These are phyloP conservation scores for Mylabris phalerata DNA, from an alignment of 1,140 invertebrate genomes.

Conservation along the genomic window DNA sequence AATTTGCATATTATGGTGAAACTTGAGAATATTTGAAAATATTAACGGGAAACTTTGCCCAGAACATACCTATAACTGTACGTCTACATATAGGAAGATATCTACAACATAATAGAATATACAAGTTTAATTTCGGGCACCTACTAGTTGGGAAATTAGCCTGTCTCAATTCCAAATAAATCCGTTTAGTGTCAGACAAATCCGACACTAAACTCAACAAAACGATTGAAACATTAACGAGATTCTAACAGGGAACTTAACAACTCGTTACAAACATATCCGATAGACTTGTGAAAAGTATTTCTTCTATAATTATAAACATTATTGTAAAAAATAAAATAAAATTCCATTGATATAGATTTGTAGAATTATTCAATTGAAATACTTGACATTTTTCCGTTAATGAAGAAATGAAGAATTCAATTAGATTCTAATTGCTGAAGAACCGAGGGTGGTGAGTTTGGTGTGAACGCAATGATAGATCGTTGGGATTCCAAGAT, in stretches of 20 bases:
- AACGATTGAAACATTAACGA: conserved; percentile 38
- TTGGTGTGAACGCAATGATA: conserved; percentile 37
- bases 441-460: conserved; percentile 16
- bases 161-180: conserved; percentile 19
- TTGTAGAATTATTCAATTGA: not conserved
- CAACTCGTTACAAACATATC: conserved; percentile 33
- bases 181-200: conserved; percentile 23
- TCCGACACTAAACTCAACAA: conserved; percentile 31
- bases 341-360: no score
- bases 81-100: not conserved
- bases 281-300: not conserved
- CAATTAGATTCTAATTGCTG: conserved; percentile 27
- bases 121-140: conserved; percentile 10
- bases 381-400: conserved; percentile 25
- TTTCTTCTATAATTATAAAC: no score
- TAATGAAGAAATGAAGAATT: conserved; percentile 26
- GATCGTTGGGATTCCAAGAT: conserved; percentile 37
- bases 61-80: not conserved
- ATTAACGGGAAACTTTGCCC: conserved; percentile 25
- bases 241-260: conserved; percentile 35
- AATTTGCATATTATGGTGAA: conserved; percentile 40
- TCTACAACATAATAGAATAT: conserved; percentile 18
- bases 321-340: no score
- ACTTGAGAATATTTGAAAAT: conserved; percentile 36
- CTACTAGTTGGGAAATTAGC: conserved; percentile 16